Percentiles rank a stretch among this genome's conserved stretches.
phyloP scores from a whole-genome alignment of 2,797 vertebrate genomes.

The Prunella strophiata region DNA sequence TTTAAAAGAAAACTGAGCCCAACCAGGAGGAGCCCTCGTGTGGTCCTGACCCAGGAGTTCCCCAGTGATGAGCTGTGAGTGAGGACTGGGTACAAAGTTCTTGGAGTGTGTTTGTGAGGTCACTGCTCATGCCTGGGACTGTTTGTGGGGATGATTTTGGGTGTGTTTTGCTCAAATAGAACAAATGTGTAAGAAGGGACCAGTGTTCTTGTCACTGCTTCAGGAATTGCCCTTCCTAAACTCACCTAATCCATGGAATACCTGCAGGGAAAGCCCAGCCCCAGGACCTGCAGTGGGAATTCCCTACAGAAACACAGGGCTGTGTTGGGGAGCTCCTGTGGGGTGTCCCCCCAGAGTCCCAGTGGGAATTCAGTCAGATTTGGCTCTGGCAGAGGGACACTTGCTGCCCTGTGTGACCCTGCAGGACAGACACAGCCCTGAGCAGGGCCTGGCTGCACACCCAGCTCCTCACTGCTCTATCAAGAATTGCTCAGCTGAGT shows the following conservation, averaged over 20 bases:
- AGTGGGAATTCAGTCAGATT: accelerated
- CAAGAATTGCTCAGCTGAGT: neutral
- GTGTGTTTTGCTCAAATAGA: neutral
- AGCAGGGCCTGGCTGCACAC: neutral
- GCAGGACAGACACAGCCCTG: neutral
- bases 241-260: neutral
- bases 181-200: accelerated
- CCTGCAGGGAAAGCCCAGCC: neutral
- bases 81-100: neutral
- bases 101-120: neutral
- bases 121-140: neutral
- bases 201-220: neutral
- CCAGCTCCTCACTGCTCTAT: accelerated
- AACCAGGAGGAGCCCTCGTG: neutral
- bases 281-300: neutral
- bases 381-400: neutral
- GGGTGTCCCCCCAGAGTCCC: neutral
- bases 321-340: accelerated
- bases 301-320: neutral
- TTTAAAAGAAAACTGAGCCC: neutral
- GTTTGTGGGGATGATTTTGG: neutral
- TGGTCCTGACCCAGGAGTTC: neutral
- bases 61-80: neutral
- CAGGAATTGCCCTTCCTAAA: neutral
- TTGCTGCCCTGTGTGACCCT: neutral